Evolutionary conservation across 1,140 invertebrate species (phyloP), one percentile per base, ranked within the genome.

Genomic region (Drosophila nannoptera): DNA sequence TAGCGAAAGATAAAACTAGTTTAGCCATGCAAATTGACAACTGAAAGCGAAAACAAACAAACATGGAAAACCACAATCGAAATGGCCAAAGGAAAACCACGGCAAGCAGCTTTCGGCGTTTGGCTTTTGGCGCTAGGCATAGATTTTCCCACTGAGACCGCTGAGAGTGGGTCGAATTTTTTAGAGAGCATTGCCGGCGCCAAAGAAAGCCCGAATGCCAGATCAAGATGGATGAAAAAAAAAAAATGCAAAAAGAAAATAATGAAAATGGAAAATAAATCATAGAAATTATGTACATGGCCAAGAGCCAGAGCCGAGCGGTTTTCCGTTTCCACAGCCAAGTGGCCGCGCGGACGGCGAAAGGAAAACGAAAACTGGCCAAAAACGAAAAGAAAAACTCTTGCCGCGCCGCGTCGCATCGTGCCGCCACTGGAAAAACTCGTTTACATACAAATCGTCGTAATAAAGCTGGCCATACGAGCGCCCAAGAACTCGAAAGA

Each of bases 401-500:
- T 45, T 45, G 54, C 7, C 11, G 38, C 49, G 22, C 22, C 22
- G 22, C 46, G 58, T n/a, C n/a, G n/a, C n/a, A n/a, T n/a, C n/a
- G n/a, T n/a, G n/a, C n/a, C n/a, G n/a, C 48, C 49, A 88, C 81
- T 88, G 70, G 86, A 88, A 88, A 88, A 88, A 88, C 86, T 88
- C 86, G 86, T 87, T 88, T 88, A 88, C 87, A 88, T 88, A 88
- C 87, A 87, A 88, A 88, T 87, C 72, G 87, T 88, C 73, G 87
- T 88, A 75, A 88, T 88, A 88, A 88, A 88, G 87, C 78, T 88
- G 83, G 87, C 87, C 87, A 88, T 88, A 71, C 87, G 87, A 70
- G 87, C 78, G 83, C 87, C 87, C 81, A 88, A 88, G 77, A 88
- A 87, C 77, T 88, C 87, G 80, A 88, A 88, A 63, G 87, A 88